These are phyloP conservation scores for Gastracanthus pulcherrimus DNA, from an alignment of 2,888 invertebrate genomes.

Conservation along the genomic window DNA sequence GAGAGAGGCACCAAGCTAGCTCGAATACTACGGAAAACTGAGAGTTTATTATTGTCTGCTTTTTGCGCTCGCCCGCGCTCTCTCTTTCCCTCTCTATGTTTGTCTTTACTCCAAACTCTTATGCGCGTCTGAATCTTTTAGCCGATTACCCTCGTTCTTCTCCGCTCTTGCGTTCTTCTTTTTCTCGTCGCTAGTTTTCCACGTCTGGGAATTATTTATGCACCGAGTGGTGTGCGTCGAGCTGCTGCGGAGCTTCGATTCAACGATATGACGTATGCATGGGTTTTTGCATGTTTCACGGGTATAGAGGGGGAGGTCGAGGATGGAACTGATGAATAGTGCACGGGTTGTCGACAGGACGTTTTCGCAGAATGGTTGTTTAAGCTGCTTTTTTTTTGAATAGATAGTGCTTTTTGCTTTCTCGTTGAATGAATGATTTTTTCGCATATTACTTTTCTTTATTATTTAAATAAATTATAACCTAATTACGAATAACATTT, in stretches of 20 bases:
- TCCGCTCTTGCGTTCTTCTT: not conserved
- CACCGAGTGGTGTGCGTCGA: not conserved
- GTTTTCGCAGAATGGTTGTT: not conserved
- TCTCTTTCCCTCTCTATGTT: not conserved
- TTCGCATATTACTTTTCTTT: too few species aligned
- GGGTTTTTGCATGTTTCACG: not conserved
- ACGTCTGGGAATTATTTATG: constrained; percentile 17
- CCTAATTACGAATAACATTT: too few species aligned
- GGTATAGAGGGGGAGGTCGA: not conserved
- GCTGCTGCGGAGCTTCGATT: constrained; percentile 8
- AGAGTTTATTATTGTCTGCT: constrained; percentile 38
- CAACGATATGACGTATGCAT: not conserved
- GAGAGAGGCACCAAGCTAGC: too few species aligned
- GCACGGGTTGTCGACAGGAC: too few species aligned
- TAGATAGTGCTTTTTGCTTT: too few species aligned
- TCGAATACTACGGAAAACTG: constrained; percentile 25
- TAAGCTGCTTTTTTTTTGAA: too few species aligned
- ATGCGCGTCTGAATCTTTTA: constrained; percentile 30
- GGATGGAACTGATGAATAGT: constrained; percentile 10
- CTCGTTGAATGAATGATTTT: too few species aligned
- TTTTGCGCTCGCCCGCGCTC: not conserved
- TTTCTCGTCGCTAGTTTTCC: not conserved
- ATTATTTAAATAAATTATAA: too few species aligned
- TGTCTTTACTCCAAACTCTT: not conserved
- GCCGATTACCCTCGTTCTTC: not conserved